phyloP scores from a whole-genome alignment of 2,113 vertebrate genomes.

The Glaucomys volans region DNA sequence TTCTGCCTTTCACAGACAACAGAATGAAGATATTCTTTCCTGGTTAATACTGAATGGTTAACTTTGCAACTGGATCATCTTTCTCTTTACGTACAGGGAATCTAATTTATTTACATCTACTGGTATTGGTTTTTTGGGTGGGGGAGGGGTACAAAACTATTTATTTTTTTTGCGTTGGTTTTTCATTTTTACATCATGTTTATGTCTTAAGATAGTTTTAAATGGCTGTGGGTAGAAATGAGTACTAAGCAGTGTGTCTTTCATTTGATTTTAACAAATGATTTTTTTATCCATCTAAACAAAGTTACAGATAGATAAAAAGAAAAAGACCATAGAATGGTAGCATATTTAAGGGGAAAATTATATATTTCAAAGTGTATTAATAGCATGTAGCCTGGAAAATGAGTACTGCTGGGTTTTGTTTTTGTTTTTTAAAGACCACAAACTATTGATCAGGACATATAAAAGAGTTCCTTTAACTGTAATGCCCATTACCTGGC shows the following conservation, averaged over 20 bases:
- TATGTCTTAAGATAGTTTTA: conserved; percentile 60
- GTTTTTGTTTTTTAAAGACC: not conserved
- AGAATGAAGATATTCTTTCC: conserved; percentile 53
- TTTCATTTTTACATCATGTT: conserved; percentile 71
- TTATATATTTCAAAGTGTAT: conserved; percentile 62
- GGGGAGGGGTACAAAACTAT: conserved; percentile 55
- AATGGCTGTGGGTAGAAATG: conserved; percentile 55
- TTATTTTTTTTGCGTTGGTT: conserved; percentile 68
- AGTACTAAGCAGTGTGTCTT: conserved; percentile 60
- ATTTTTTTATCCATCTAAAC: conserved; percentile 6
- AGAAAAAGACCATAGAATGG: conserved; percentile 50
- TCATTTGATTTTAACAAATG: conserved; percentile 27
- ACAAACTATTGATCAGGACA: not conserved
- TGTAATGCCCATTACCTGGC: not conserved
- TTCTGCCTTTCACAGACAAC: conserved; percentile 58
- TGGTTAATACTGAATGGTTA: conserved; percentile 45
- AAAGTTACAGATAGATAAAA: conserved; percentile 58
- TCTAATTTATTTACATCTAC: conserved; percentile 65
- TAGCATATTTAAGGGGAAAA: conserved; percentile 74
- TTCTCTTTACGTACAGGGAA: not conserved
- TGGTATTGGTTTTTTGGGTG: conserved; percentile 46
- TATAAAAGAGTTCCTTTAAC: not conserved
- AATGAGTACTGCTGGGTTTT: not conserved
- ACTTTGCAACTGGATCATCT: conserved; percentile 73
- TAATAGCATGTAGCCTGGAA: conserved; percentile 53